A percentile compares a stretch with the other conserved stretches of the same genome.
phyloP scores from a whole-genome alignment of 2,888 invertebrate genomes.

The Leptinotarsa tumamoca region DNA sequence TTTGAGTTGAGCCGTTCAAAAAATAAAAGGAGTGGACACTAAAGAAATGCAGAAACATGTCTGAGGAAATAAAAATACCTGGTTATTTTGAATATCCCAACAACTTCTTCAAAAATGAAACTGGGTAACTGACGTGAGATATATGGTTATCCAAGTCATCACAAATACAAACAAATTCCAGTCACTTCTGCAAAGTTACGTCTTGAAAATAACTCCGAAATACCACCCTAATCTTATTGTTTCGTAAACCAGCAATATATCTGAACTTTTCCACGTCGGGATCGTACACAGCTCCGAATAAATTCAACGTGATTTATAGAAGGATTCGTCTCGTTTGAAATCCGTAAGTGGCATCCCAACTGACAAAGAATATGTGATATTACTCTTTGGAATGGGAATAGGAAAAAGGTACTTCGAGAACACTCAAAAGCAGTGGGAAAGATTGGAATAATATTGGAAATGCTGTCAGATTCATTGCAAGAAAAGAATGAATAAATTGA shows the following conservation, averaged over 20 bases:
- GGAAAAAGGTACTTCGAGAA: conserved; percentile 8
- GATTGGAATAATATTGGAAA: conserved; percentile 14
- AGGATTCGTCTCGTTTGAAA: not conserved
- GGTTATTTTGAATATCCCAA: too few species aligned
- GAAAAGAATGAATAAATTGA: not conserved
- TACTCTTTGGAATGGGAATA: conserved; percentile 7
- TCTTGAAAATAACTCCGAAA: not conserved
- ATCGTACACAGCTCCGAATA: not conserved
- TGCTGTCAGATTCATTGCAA: not conserved
- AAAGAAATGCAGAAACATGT: too few species aligned
- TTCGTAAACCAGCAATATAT: not conserved
- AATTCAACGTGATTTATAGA: conserved; percentile 3
- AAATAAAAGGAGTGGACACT: too few species aligned
- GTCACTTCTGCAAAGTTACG: not conserved
- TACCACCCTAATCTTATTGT: not conserved
- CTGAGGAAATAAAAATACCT: too few species aligned
- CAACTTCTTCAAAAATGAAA: too few species aligned
- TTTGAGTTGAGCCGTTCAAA: too few species aligned
- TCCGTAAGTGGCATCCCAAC: conserved; percentile 3
- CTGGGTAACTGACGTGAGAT: not conserved
- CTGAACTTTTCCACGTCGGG: not conserved
- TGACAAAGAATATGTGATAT: conserved; percentile 13
- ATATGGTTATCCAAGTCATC: not conserved
- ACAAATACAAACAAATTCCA: conserved; percentile 1
- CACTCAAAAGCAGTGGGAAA: not conserved